Conservation (phyloP, 2,797 vertebrate genomes). For the Hyperoplus immaculatus region DNA sequence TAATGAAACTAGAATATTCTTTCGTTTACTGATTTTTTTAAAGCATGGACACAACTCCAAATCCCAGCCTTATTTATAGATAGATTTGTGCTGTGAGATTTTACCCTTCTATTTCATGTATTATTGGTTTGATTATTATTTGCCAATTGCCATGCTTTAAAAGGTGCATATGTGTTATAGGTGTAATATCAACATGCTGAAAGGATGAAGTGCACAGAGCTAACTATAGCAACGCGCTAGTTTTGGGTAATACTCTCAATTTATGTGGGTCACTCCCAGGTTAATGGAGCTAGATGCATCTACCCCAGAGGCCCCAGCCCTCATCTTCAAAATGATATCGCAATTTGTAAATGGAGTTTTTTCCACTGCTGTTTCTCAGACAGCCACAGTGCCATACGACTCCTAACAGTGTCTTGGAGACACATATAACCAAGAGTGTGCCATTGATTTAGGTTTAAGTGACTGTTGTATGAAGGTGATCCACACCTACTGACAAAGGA, state of each 20-base stretch:
- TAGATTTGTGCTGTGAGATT: background rate
- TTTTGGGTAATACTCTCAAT: constrained; percentile 35
- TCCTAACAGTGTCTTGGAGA: background rate
- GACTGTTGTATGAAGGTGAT: background rate
- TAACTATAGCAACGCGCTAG: constrained; percentile 6
- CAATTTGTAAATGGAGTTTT: constrained; percentile 23
- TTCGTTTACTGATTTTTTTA: background rate
- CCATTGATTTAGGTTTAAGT: background rate
- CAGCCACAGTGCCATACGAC: background rate
- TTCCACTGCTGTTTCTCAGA: constrained; percentile 7
- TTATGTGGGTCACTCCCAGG: constrained; percentile 25
- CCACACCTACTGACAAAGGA: background rate
- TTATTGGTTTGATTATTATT: constrained; percentile 6
- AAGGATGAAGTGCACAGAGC: background rate
- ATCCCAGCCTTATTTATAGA: background rate
- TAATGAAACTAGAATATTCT: background rate
- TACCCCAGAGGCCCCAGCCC: constrained; percentile 18
- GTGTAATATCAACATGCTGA: background rate
- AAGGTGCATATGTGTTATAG: background rate
- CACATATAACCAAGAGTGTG: background rate
- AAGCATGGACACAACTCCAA: background rate
- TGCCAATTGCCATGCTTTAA: constrained; percentile 6
- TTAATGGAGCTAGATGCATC: constrained; percentile 38
- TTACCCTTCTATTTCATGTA: background rate
- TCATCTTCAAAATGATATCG: constrained; percentile 25